Evolutionary conservation across 2,888 invertebrate species (phyloP), one percentile per base, ranked within the genome.

Genomic region (Congeria kusceri): DNA sequence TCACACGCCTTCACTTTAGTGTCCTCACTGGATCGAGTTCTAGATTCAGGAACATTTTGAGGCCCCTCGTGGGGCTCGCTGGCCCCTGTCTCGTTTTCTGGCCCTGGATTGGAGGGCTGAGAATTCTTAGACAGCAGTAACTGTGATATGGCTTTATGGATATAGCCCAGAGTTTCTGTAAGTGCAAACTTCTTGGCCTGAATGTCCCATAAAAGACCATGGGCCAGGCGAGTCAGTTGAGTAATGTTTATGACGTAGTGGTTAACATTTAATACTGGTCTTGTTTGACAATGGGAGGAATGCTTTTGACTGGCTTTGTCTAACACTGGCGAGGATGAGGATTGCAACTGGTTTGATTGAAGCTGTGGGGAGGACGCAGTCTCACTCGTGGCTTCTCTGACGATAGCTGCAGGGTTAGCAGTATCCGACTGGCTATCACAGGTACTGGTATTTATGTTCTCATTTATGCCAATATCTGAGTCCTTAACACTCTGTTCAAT

Each of bases 121-220:
- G 83, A 78, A 67, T 83, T 87, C 63, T 89, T 85, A 13, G 88
- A 84, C 57, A 90, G 83, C 28, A 91, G 78, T 15, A 90, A 83
- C 66, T 90, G 89, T 4, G 91, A 90, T 62, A 91, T 91, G 39
- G 90, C 90, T 25, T 87, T 88, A 65, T 91, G 90, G 46, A 91
- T 89, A 72, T 91, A 89, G 25, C 90, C 90, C 25, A 91, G 77
- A 0, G 90, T 91, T 74, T 91, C 90, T 23, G 89, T 90, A 28
- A 90, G 77, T 7, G 90, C 89, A 77, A 86, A 88, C 13, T 88
- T 74, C 59, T 90, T 90, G 58, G 89, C 90, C 71, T 91, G 91
- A 3, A 90, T 79, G 59, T 91, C 90, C 91, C 91, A 91, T 11
- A 91, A 72, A 23, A 91, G 73, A 23, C 89, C 89, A 32, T 87